A percentile compares a stretch with the other conserved stretches of the same genome.
Conservation (phyloP, 2,113 vertebrate genomes). For the Nerophis ophidion region DNA sequence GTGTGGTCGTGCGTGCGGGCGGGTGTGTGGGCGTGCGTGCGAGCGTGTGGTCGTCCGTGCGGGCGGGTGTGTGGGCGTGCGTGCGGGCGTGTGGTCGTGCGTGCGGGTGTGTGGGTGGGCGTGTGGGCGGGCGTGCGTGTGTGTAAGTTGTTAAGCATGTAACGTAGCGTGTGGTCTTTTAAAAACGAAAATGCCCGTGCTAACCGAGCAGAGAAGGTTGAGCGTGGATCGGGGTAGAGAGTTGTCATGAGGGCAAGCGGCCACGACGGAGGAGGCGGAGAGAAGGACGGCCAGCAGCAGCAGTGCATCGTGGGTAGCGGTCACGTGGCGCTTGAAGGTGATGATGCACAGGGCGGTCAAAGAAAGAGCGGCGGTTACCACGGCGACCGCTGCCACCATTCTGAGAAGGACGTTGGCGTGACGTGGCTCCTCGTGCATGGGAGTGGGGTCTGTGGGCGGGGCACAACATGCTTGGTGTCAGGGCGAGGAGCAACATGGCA, state of each 20-base stretch:
- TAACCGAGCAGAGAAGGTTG: neutral
- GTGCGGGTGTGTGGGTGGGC: too few relatives aligned
- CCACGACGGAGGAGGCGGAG: slow-evolving; percentile 83
- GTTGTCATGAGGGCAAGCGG: slow-evolving; percentile 84
- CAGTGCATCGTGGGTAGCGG: slow-evolving; percentile 78
- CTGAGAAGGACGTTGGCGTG: slow-evolving; percentile 77
- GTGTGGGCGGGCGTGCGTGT: too few relatives aligned
- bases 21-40: too few relatives aligned
- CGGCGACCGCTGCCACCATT: slow-evolving; percentile 77
- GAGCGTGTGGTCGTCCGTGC: too few relatives aligned
- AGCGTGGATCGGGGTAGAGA: slow-evolving; percentile 64
- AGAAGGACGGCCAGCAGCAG: slow-evolving; percentile 87
- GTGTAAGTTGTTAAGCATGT: too few relatives aligned
- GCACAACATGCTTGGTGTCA: slow-evolving; percentile 67
- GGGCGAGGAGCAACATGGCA: neutral
- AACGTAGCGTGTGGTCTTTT: too few relatives aligned
- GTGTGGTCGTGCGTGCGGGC: too few relatives aligned
- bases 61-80: too few relatives aligned
- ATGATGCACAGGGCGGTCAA: slow-evolving; percentile 79
- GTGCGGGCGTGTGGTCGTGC: too few relatives aligned
- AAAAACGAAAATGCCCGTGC: neutral
- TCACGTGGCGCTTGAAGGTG: slow-evolving; percentile 74
- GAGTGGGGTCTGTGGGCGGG: slow-evolving; percentile 80
- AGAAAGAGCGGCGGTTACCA: slow-evolving; percentile 79
- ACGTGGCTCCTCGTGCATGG: slow-evolving; percentile 73